phyloP scores from a whole-genome alignment of 2,797 vertebrate genomes.

The Rhyacichthys aspro region DNA sequence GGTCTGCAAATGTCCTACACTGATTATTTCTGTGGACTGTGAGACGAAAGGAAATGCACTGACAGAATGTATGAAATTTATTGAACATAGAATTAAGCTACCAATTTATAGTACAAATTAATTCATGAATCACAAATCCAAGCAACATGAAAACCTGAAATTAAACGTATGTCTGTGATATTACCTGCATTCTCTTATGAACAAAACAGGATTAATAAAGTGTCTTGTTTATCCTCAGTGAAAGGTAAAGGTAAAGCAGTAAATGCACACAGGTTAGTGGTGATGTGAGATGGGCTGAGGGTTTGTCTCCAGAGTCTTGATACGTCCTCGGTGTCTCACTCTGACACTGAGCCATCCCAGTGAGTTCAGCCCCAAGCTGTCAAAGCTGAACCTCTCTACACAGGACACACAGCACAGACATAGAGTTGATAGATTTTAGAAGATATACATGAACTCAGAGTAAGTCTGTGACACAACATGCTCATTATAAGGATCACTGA shows the following conservation, averaged over 20 bases:
- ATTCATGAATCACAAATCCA: neutral
- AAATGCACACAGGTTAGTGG: slow-evolving; percentile 19
- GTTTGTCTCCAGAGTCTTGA: slow-evolving; percentile 75
- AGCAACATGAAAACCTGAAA: neutral
- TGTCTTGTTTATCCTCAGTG: neutral
- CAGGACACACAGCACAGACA: slow-evolving; percentile 14
- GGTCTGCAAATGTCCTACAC: too few relatives aligned
- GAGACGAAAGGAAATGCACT: neutral
- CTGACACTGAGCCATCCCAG: slow-evolving; percentile 77
- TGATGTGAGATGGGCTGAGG: slow-evolving; percentile 33
- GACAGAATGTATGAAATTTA: slow-evolving; percentile 10
- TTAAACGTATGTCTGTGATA: too few relatives aligned
- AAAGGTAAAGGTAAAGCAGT: neutral
- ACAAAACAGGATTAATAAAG: neutral
- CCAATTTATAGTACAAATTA: slow-evolving; percentile 1
- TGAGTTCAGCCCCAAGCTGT: slow-evolving; percentile 68
- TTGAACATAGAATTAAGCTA: too few relatives aligned
- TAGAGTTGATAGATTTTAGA: too few relatives aligned
- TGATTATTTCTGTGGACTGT: too few relatives aligned
- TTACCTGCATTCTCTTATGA: neutral
- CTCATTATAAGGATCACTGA: too few relatives aligned
- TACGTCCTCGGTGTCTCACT: slow-evolving; percentile 72
- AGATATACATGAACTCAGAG: too few relatives aligned
- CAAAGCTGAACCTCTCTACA: slow-evolving; percentile 78
- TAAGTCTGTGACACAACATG: neutral